phyloP scores from a whole-genome alignment of 2,797 vertebrate genomes.

The Arctocebus calabarensis region DNA sequence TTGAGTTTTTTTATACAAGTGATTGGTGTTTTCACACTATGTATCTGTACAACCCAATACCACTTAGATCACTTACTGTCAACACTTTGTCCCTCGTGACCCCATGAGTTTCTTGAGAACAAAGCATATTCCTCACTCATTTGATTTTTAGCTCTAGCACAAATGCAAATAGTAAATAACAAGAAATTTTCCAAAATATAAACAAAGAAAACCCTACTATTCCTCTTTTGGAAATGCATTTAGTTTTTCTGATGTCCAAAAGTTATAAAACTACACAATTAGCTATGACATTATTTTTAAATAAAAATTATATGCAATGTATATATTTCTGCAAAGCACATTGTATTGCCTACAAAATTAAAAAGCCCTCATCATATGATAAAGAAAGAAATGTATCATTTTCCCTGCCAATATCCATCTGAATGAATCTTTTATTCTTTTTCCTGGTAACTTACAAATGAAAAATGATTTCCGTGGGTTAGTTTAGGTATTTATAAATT shows the following conservation, averaged over 20 bases:
- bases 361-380: not conserved
- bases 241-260: conserved; percentile 31
- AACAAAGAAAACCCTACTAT: not conserved
- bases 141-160: not conserved
- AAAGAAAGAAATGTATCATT: not conserved
- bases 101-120: not conserved
- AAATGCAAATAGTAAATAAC: not conserved
- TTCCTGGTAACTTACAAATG: not conserved
- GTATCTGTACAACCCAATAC: not conserved
- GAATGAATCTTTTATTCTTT: not conserved
- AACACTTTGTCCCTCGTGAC: not conserved
- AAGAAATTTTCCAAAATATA: not conserved
- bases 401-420: not conserved
- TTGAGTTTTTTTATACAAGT: too few species aligned
- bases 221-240: conserved; percentile 8
- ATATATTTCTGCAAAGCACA: not conserved
- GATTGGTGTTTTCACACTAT: not conserved
- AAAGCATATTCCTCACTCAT: not conserved
- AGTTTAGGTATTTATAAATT: not conserved
- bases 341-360: not conserved
- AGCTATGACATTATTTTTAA: conserved; percentile 18
- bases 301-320: not conserved
- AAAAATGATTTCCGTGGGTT: conserved; percentile 11
- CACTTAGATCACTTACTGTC: not conserved
- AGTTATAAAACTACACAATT: not conserved